A percentile compares a stretch with the other conserved stretches of the same genome.
Conservation (phyloP, 2,797 vertebrate species). For the Channa striata region DNA sequence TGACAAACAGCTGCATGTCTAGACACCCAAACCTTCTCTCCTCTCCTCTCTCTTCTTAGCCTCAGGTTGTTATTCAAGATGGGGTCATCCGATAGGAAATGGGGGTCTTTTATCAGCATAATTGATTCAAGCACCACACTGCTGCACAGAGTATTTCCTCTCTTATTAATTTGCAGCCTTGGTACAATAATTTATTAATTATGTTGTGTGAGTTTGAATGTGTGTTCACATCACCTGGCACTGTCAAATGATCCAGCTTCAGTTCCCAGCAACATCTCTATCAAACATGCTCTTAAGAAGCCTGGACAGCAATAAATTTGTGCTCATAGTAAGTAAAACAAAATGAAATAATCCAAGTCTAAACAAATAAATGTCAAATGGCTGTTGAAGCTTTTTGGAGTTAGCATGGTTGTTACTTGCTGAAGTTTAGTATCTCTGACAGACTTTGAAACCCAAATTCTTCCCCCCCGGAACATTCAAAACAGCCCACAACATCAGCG, state of each 20-base stretch:
- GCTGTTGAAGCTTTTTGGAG: conserved; percentile 12
- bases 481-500: not conserved
- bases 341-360: not conserved
- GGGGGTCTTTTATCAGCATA: conserved; percentile 60
- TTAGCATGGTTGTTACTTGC: conserved; percentile 28
- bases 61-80: conserved; percentile 60
- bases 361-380: conserved; percentile 14
- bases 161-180: conserved; percentile 51
- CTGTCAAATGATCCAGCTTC: conserved; percentile 49
- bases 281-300: conserved; percentile 23
- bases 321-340: not conserved
- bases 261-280: conserved; percentile 46
- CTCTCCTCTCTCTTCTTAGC: conserved; percentile 2
- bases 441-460: conserved; percentile 26
- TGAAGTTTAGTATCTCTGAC: conserved; percentile 28
- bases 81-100: conserved; percentile 56
- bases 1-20: conserved; percentile 62
- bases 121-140: conserved; percentile 57
- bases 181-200: conserved; percentile 60
- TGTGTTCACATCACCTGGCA: conserved; percentile 46
- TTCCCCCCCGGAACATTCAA: not conserved
- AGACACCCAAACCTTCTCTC: conserved; percentile 36
- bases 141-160: conserved; percentile 19
- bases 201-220: conserved; percentile 38
- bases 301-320: conserved; percentile 15